Percentiles rank a stretch among this genome's conserved stretches.
phyloP scores from a whole-genome alignment of 37 sponge, comb jelly and placozoan species.

The Spongia lamella region DNA sequence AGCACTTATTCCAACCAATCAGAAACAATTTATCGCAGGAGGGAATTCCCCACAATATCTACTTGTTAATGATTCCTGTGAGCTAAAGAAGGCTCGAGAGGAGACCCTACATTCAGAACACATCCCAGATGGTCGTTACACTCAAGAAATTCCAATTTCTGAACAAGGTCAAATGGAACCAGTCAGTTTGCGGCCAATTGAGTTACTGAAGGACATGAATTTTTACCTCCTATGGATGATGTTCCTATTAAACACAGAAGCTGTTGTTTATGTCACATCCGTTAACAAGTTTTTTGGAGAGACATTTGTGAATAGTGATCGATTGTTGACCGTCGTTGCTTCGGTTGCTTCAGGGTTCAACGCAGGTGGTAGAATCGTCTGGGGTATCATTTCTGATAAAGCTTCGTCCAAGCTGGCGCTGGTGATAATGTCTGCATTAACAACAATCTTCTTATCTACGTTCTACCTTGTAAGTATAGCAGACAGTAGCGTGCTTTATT shows the following conservation, averaged over 20 bases:
- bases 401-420: slow-evolving; percentile 58
- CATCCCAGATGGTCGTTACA: too few relatives aligned
- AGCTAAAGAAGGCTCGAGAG: too few relatives aligned
- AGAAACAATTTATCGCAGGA: too few relatives aligned
- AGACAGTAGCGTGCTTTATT: slow-evolving; percentile 36
- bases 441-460: slow-evolving; percentile 37
- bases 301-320: slow-evolving; percentile 49
- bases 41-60: too few relatives aligned
- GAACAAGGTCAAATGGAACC: too few relatives aligned
- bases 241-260: slow-evolving; percentile 56
- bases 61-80: too few relatives aligned
- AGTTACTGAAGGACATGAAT: slow-evolving; percentile 52
- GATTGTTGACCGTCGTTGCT: slow-evolving; percentile 63
- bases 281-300: slow-evolving; percentile 73
- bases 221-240: slow-evolving; percentile 85
- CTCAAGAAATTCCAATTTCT: too few relatives aligned
- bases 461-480: slow-evolving; percentile 20
- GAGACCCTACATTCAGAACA: too few relatives aligned
- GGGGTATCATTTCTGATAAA: slow-evolving; percentile 71
- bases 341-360: slow-evolving; percentile 62
- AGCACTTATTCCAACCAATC: too few relatives aligned
- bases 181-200: slow-evolving; percentile 49
- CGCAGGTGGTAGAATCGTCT: slow-evolving; percentile 62
- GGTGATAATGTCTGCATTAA: slow-evolving; percentile 41
- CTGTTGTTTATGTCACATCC: slow-evolving; percentile 45